Percentiles rank a stretch among this genome's conserved stretches.
Conservation (phyloP, 2,888 invertebrate species). For the Escarpia spicata region DNA sequence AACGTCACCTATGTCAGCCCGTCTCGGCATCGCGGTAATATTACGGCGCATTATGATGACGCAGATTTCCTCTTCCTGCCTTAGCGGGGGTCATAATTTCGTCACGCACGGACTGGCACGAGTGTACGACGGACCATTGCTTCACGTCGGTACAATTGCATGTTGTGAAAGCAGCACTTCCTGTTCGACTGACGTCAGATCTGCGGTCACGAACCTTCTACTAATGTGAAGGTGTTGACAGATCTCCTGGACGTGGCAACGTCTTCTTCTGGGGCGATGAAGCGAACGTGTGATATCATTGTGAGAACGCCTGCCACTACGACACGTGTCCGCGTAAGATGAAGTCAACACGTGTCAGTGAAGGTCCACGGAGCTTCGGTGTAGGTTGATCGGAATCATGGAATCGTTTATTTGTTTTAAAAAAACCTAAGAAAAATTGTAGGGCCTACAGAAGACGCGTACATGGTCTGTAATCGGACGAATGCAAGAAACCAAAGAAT, state of each 20-base stretch:
- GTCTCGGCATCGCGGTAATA: not conserved
- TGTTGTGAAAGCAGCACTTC: not conserved
- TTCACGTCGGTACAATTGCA: not conserved
- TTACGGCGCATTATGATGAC: conserved; percentile 7
- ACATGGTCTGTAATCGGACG: no score
- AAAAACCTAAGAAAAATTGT: no score
- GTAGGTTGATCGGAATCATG: no score
- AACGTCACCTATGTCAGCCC: not conserved
- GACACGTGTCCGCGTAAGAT: not conserved
- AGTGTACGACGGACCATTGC: not conserved
- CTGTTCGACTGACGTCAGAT: not conserved
- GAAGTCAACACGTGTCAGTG: not conserved
- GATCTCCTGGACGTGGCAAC: not conserved
- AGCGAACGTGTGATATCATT: not conserved
- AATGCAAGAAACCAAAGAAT: no score
- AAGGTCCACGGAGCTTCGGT: not conserved
- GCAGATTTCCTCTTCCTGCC: not conserved
- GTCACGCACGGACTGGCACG: not conserved
- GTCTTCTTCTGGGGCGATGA: not conserved
- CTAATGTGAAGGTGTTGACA: not conserved
- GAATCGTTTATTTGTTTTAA: no score
- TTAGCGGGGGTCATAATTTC: not conserved
- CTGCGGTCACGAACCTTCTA: not conserved
- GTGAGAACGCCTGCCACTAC: not conserved
- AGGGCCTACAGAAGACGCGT: no score